Percentiles rank a stretch among this genome's conserved stretches.
These are phyloP conservation scores for Timema cristinae DNA, from an alignment of 2,888 invertebrate genomes.

Conservation along the genomic window DNA sequence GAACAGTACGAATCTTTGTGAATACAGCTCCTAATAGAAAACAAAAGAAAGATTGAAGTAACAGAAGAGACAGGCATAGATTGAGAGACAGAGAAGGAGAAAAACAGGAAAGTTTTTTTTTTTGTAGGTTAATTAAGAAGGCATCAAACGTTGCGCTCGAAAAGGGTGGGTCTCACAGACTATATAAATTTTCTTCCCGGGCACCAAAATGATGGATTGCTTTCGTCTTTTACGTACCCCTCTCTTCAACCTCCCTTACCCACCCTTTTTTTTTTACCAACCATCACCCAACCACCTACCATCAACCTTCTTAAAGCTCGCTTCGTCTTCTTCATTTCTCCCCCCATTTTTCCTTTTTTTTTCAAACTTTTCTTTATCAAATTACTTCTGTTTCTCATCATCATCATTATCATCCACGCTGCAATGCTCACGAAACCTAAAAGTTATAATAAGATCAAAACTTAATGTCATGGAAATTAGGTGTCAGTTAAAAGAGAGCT, in stretches of 20 bases:
- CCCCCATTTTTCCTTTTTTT: slow-evolving; percentile 18
- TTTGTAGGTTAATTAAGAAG: slow-evolving; percentile 31
- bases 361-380: neutral
- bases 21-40: slow-evolving; percentile 15
- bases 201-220: slow-evolving; percentile 28
- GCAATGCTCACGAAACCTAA: too few species aligned
- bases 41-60: neutral
- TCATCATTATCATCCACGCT: too few species aligned
- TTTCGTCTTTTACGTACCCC: slow-evolving; percentile 22
- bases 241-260: neutral
- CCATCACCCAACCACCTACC: too few species aligned
- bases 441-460: too few species aligned
- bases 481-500: too few species aligned
- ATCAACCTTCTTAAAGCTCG: too few species aligned
- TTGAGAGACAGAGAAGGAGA: slow-evolving; percentile 20
- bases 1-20: too few species aligned
- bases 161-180: slow-evolving; percentile 15
- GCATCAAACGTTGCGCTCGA: slow-evolving; percentile 29
- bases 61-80: slow-evolving; percentile 15
- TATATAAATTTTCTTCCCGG: slow-evolving; percentile 17
- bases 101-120: slow-evolving; percentile 21
- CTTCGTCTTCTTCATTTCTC: slow-evolving; percentile 12
- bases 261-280: too few species aligned
- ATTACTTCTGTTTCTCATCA: too few species aligned
- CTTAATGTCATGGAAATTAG: too few species aligned